These are phyloP conservation scores for Crypturellus undulatus DNA, from an alignment of 2,113 vertebrate species.

Conservation along the genomic window DNA sequence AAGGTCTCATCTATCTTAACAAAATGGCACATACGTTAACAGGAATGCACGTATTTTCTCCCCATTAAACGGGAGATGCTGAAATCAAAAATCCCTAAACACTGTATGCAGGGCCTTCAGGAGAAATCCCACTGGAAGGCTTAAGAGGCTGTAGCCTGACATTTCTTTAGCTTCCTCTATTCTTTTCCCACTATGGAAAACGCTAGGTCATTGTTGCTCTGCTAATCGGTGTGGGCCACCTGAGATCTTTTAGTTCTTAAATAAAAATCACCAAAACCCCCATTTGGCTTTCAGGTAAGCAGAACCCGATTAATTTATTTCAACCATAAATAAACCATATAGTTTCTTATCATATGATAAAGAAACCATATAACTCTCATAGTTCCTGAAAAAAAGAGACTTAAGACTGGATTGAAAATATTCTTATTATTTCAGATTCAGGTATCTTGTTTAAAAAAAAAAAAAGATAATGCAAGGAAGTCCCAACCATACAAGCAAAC, in stretches of 20 bases:
- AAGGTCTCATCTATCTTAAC: not conserved
- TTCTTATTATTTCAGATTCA: not conserved
- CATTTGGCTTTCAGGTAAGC: too few species aligned
- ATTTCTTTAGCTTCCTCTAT: not conserved
- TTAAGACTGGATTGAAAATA: not conserved
- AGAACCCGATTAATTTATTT: not conserved
- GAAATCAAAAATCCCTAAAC: not conserved
- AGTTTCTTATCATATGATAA: too few species aligned
- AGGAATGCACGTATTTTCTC: not conserved
- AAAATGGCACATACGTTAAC: not conserved
- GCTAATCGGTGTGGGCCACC: not conserved
- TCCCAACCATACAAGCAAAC: not conserved
- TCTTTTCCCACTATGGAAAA: not conserved
- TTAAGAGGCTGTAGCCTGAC: not conserved
- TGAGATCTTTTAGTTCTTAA: not conserved
- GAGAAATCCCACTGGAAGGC: not conserved
- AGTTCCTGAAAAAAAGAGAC: not conserved
- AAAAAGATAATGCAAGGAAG: not conserved
- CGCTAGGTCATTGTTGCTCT: not conserved
- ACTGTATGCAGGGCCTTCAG: not conserved
- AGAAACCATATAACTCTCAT: not conserved
- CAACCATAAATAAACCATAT: not conserved
- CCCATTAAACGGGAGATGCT: not conserved
- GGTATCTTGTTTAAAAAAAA: not conserved
- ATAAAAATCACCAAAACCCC: not conserved